Base-by-base conservation (phyloP, 2,888 invertebrate genomes). In the Rhaphigaster nebulosa region DNA sequence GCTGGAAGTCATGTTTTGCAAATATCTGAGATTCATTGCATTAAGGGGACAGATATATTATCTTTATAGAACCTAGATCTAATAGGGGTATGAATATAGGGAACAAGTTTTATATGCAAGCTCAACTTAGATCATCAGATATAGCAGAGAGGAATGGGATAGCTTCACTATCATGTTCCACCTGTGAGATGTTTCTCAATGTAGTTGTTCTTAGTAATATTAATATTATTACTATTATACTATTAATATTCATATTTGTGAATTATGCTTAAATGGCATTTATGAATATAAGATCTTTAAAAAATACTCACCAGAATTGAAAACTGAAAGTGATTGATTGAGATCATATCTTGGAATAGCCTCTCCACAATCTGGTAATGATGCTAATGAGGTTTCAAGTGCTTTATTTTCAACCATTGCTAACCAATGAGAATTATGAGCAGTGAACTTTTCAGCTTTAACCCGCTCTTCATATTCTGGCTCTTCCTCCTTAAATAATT, bases 381-480 rank as follows among this genome's bases (percentile, higher is more conserved):
- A 90, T 38, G 91, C 89, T 45, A 92, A 90, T 26, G 92, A 92
- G 26, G 92, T 91, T 23, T 95, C 95, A 70, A 95, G 94, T n/a
- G 95, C 95, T 92, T 95, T 94, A 84, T 95, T 95, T 94, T 98
- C 98, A 70, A 99, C 98, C 97, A 99, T 99, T 93, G 98, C 98
- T 92, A 99, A 94, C 99, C 99, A 99, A 93, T 99, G 99, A 0
- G 98, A 97, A 94, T 99, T 99, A 94, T 99, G 99, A 94, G 98
- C 98, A n/a, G 98, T 96, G 94, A 99, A 99, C 93, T 99, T 97
- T 94, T 99, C 99, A 90, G 96, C 96, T 94, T 98, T 98, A 91
- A 99, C 98, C 93, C 98, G 96, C 90, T 96, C 96, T n/a, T 98
- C 97, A 99, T 99, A 99, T 91, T 97, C 97, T 92, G 88, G 87